phyloP scores from a whole-genome alignment of 2,113 vertebrate species.

The Candoia aspera region DNA sequence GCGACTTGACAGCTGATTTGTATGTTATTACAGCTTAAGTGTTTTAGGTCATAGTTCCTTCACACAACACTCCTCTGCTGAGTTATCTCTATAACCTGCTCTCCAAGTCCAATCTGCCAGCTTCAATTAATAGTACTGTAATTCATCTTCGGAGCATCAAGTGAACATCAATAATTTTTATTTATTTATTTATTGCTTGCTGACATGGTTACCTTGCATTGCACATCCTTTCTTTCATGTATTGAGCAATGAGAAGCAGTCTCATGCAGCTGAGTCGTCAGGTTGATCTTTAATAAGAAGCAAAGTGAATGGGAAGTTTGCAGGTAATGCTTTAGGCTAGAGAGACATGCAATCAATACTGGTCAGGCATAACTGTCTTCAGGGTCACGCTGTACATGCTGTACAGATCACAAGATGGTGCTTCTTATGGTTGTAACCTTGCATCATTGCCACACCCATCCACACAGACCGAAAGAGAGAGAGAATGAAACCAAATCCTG shows the following conservation, averaged over 20 bases:
- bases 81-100: slow-evolving; percentile 44
- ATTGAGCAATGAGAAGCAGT: background rate
- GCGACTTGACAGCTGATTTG: slow-evolving; percentile 40
- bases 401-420: background rate
- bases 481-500: background rate
- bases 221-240: slow-evolving; percentile 6
- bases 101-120: slow-evolving; percentile 47
- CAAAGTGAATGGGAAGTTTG: background rate
- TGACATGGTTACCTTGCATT: slow-evolving; percentile 33
- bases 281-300: background rate
- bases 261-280: background rate
- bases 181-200: background rate
- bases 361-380: too few species aligned
- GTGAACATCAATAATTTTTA: slow-evolving; percentile 20
- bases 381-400: background rate
- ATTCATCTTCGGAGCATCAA: slow-evolving; percentile 53
- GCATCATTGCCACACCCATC: background rate
- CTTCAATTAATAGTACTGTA: slow-evolving; percentile 45
- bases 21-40: slow-evolving; percentile 49
- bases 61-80: slow-evolving; percentile 19
- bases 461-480: background rate
- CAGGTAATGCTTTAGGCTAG: background rate
- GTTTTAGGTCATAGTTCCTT: slow-evolving; percentile 44
- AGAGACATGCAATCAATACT: too few species aligned
- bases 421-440: background rate